Evolutionary conservation across 2,888 invertebrate species (phyloP).

Genomic region (Sinopyrophorus schimmeli): DNA sequence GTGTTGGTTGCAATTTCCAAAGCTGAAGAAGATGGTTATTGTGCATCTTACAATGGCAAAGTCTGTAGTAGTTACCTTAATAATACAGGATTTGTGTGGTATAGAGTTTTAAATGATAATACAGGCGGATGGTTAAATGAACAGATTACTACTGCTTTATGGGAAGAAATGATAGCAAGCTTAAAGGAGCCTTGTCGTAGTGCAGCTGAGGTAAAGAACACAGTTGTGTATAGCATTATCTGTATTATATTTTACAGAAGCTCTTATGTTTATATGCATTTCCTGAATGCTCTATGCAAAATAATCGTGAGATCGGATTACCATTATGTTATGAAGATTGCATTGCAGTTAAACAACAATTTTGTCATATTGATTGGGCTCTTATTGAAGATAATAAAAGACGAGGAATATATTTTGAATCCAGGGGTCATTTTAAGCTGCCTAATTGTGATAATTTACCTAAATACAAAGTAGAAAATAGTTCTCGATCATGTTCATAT

Average conservation of each 20-base stretch:
- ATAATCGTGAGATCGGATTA: conserved; percentile 66
- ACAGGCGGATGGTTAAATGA: conserved; percentile 81
- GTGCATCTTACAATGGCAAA: conserved; percentile 85
- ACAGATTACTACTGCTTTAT: conserved; percentile 78
- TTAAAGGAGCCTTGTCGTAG: conserved; percentile 82
- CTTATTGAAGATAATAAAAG: conserved; percentile 85
- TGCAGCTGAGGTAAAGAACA: conserved; percentile 73
- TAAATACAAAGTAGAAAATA: conserved; percentile 66
- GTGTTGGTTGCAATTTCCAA: conserved; percentile 15
- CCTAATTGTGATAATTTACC: conserved; percentile 86
- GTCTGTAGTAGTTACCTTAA: conserved; percentile 57
- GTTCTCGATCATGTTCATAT: conserved; percentile 75
- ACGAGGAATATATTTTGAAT: conserved; percentile 75
- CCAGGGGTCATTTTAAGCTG: conserved; percentile 82
- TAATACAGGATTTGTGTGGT: conserved; percentile 60
- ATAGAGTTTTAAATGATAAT: conserved; percentile 55
- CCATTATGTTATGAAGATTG: conserved; percentile 94
- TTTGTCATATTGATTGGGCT: conserved; percentile 94
- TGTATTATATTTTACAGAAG: conserved; percentile 58
- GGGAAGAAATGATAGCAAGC: conserved; percentile 82
- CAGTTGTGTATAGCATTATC: not conserved
- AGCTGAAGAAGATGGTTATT: conserved; percentile 63
- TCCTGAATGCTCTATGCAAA: conserved; percentile 69
- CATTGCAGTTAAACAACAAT: conserved; percentile 84
- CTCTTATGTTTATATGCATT: conserved; percentile 91